Evolutionary conservation across 2,888 invertebrate genomes (phyloP), one percentile per base, ranked within the genome.

Genomic region (Heliconius ethilla): DNA sequence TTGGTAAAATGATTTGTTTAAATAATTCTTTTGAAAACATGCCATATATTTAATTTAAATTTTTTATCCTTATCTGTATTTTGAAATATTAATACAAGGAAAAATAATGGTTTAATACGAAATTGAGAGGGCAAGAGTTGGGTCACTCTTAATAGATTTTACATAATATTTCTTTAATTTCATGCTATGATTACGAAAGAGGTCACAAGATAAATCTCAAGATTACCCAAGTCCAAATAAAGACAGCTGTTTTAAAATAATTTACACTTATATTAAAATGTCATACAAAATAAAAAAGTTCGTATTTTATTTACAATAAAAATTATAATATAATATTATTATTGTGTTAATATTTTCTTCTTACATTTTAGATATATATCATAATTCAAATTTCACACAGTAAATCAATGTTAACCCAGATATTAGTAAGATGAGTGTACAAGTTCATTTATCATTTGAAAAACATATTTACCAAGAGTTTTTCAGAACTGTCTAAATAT

Each of bases 181-280:
- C 70, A 73, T 73, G 62, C 59, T 25, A 63, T 59, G 73, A 40
- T 25, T 40, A 73, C 27, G 15, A 25, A 25, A 63, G 63, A 37
- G 6, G 25, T 37, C 40, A 13, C 15, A 25, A 40, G 73, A 33
- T 74, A 27, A 37, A 37, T 51, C 70, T 75, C 45, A 74, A 74
- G 27, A 74, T 70, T 70, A 59, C 59, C 70, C 27, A 76, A 70
- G 70, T 63, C 62, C 76, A 45, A 33, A 13, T 33, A n/a, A 45
- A 40, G 76, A 76, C 22, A 37, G 76, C 76, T 66, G 11, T 27
- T 15, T 40, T 15, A n/a, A 75, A 55, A 70, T 70, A 67, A 76
- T 40, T 27, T 33, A 29, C 18, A 51, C 13, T 40, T 15, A 63
- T 37, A 62, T 62, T 63, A 72, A 59, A 33, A 33, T 40, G 15